Evolutionary conservation across 2,797 vertebrate species (phyloP).

Genomic region (Oophaga sylvatica): DNA sequence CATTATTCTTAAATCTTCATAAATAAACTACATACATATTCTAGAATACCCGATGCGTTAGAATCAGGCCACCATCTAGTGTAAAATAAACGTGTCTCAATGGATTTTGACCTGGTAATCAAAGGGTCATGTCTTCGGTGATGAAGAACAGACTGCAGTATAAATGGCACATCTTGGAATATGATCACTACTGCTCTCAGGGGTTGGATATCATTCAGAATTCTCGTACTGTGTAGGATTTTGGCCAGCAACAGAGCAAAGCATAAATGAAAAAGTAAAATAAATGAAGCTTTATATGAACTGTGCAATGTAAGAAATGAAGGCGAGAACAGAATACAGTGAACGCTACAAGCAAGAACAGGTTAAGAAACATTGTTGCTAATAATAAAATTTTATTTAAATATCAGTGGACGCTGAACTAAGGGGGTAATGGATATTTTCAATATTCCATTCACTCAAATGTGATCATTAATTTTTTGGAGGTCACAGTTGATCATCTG

Average conservation of each 20-base stretch:
- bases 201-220: slow-evolving; percentile 23
- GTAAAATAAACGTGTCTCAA: neutral
- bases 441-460: neutral
- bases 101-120: slow-evolving; percentile 11
- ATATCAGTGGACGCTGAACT: neutral
- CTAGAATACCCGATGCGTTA: too few species aligned
- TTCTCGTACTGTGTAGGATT: slow-evolving; percentile 5
- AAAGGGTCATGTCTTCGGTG: slow-evolving; percentile 6
- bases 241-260: slow-evolving; percentile 6
- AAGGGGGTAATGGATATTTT: neutral
- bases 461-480: neutral
- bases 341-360: neutral
- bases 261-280: slow-evolving; percentile 1
- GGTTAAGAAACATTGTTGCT: neutral
- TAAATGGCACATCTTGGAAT: slow-evolving; percentile 20
- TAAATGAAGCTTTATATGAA: slow-evolving; percentile 12
- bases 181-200: neutral
- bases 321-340: neutral
- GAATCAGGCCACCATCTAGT: neutral
- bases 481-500: neutral
- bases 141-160: slow-evolving; percentile 26
- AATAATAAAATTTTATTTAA: neutral
- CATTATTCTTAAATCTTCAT: too few species aligned
- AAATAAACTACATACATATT: too few species aligned
- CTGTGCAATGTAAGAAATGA: neutral